These are phyloP conservation scores for Alethe diademata DNA, from an alignment of 2,113 vertebrate genomes.

Conservation along the genomic window DNA sequence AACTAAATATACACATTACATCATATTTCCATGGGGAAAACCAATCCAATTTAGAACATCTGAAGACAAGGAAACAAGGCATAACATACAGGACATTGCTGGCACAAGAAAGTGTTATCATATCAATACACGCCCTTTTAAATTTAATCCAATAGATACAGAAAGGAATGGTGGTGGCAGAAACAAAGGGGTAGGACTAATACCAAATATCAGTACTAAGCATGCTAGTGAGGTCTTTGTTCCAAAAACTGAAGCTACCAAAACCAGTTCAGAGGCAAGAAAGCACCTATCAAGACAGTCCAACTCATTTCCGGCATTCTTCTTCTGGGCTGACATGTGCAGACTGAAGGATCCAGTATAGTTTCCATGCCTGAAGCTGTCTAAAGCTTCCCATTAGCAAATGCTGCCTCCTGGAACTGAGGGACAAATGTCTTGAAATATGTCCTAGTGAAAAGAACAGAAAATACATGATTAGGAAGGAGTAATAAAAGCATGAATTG, in stretches of 20 bases:
- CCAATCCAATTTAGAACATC: neutral
- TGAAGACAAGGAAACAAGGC: slow-evolving; percentile 27
- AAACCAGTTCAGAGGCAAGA: slow-evolving; percentile 31
- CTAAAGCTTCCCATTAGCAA: slow-evolving; percentile 97
- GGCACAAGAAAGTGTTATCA: neutral
- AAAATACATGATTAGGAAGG: slow-evolving; percentile 53
- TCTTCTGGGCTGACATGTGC: slow-evolving; percentile 31
- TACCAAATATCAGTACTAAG: neutral
- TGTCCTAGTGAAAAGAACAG: slow-evolving; percentile 74
- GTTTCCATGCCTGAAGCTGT: slow-evolving; percentile 20
- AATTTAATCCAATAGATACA: neutral
- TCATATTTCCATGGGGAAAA: neutral
- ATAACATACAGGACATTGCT: neutral
- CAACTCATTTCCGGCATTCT: slow-evolving; percentile 48
- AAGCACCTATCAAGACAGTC: slow-evolving; percentile 3
- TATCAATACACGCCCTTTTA: neutral
- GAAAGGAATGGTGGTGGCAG: neutral
- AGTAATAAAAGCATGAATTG: neutral
- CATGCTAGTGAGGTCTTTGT: neutral
- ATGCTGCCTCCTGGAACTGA: slow-evolving; percentile 98
- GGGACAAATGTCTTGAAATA: slow-evolving; percentile 97
- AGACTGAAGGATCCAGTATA: slow-evolving; percentile 46
- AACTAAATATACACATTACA: slow-evolving; percentile 30
- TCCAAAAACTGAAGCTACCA: slow-evolving; percentile 7
- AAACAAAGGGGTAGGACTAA: neutral